A percentile compares a stretch with the other conserved stretches of the same genome.
phyloP scores from a whole-genome alignment of 2,888 invertebrate genomes.

The Oxycera nigricornis region DNA sequence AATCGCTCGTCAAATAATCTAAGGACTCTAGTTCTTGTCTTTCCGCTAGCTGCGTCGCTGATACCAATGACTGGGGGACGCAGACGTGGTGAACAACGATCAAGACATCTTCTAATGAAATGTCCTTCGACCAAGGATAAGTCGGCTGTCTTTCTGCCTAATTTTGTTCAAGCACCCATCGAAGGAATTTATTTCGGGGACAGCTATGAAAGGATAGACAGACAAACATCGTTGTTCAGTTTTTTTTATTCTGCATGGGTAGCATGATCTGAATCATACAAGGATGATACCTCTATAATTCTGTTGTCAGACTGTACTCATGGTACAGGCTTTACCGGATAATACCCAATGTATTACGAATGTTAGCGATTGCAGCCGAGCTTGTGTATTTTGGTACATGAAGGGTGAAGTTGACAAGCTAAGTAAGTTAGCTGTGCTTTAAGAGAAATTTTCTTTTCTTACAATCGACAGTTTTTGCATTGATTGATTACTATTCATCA shows the following conservation, averaged over 20 bases:
- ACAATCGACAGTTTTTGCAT: too few relatives aligned
- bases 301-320: not conserved
- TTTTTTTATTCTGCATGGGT: not conserved
- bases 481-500: too few relatives aligned
- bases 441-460: too few relatives aligned
- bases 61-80: not conserved
- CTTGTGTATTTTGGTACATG: too few relatives aligned
- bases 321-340: not conserved
- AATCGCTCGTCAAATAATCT: conserved; percentile 41
- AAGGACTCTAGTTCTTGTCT: conserved; percentile 25
- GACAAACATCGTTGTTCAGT: not conserved
- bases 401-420: too few relatives aligned
- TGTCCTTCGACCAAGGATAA: conserved; percentile 21
- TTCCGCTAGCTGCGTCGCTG: conserved; percentile 4
- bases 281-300: not conserved
- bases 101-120: conserved; percentile 10
- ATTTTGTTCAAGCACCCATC: not conserved
- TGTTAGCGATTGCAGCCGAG: too few relatives aligned
- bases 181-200: not conserved
- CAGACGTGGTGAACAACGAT: not conserved
- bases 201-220: not conserved
- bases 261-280: not conserved
- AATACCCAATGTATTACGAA: not conserved
- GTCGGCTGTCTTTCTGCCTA: not conserved
- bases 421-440: too few relatives aligned